Conservation (phyloP, 2,797 vertebrate species). For the Myotis planiceps region DNA sequence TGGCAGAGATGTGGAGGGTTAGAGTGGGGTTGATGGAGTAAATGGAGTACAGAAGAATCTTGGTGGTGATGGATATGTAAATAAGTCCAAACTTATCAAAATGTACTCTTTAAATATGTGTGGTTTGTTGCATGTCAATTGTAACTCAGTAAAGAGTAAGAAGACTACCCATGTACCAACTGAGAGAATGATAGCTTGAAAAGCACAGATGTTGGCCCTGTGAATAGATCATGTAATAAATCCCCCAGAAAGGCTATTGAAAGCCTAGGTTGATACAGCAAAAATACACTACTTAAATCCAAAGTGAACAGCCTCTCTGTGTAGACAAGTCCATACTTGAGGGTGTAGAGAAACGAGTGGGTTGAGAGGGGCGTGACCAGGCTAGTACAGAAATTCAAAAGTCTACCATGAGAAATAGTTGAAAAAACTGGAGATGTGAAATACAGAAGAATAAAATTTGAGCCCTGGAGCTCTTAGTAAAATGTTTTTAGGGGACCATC, state of each 20-base stretch:
- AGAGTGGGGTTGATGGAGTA: no score
- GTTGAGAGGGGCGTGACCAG: neutral
- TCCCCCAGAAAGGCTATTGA: neutral
- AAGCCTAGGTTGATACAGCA: neutral
- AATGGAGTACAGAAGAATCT: neutral
- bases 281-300: neutral
- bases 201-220: neutral
- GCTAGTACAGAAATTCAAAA: neutral
- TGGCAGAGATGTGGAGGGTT: neutral
- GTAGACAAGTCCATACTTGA: neutral
- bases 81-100: neutral
- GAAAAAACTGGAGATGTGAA: neutral
- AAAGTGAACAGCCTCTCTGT: neutral
- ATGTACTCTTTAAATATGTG: neutral
- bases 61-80: neutral
- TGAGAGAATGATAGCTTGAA: neutral
- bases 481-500: neutral
- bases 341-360: neutral
- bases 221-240: neutral
- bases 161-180: neutral
- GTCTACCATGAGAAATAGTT: neutral
- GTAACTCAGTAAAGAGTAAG: neutral
- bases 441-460: neutral
- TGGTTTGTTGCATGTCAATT: neutral
- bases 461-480: neutral